Conservation (phyloP, 2,888 invertebrate genomes). For the Hylaea fasciaria region DNA sequence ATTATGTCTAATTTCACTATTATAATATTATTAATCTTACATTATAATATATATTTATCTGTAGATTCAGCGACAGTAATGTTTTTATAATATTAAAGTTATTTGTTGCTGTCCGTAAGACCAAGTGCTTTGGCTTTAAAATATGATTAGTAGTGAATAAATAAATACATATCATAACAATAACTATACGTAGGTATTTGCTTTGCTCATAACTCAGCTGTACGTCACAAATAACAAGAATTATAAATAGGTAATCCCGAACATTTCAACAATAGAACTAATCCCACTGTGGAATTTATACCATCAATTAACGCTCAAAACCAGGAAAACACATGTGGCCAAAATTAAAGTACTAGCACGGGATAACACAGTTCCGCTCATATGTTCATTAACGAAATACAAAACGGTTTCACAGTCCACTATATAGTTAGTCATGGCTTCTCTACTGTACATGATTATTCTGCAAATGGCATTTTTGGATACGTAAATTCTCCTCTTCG, state of each 20-base stretch:
- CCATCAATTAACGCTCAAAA: constrained; percentile 19
- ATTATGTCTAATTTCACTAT: too few species aligned
- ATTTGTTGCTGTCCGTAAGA: too few species aligned
- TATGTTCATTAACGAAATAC: constrained; percentile 68
- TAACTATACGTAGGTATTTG: not conserved
- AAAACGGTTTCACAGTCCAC: constrained; percentile 71
- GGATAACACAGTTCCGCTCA: constrained; percentile 47
- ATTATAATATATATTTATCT: too few species aligned
- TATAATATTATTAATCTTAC: too few species aligned
- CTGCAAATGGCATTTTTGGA: constrained; percentile 68
- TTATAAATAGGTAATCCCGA: not conserved
- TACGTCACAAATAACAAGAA: not conserved
- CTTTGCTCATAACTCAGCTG: constrained; percentile 1
- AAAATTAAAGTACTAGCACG: constrained; percentile 19
- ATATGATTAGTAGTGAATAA: not conserved
- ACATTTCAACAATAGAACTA: too few species aligned
- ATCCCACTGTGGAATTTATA: too few species aligned
- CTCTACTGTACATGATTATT: constrained; percentile 74
- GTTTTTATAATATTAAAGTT: too few species aligned
- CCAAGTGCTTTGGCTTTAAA: not conserved
- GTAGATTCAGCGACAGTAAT: too few species aligned
- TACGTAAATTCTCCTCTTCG: constrained; percentile 69
- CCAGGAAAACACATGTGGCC: constrained; percentile 27
- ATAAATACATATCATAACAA: not conserved
- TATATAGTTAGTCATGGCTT: constrained; percentile 70